Percentiles rank a stretch among this genome's conserved stretches.
Evolutionary conservation across 2,113 vertebrate genomes (phyloP).

Genomic region (Tachysurus fulvidraco): DNA sequence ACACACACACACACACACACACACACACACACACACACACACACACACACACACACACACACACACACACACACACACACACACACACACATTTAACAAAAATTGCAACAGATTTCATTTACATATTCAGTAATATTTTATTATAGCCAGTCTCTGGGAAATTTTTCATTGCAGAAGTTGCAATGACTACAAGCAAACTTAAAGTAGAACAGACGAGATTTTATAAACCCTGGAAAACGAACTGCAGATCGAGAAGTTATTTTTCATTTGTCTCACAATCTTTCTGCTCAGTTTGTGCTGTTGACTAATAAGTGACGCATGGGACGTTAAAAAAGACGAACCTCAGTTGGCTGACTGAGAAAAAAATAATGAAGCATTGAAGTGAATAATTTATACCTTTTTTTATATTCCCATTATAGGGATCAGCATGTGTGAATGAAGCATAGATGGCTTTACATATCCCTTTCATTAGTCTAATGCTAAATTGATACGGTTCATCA

Average conservation of each 20-base stretch:
- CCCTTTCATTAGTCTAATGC: background rate
- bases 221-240: background rate
- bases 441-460: background rate
- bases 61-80: constrained; percentile 2
- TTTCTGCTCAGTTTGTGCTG: background rate
- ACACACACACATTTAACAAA: background rate
- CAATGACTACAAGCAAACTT: constrained; percentile 15
- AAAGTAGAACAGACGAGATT: constrained; percentile 12
- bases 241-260: background rate
- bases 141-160: background rate
- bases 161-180: background rate
- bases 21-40: background rate
- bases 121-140: constrained; percentile 7
- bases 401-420: background rate
- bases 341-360: background rate
- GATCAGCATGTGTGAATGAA: background rate
- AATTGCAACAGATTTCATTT: background rate
- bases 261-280: background rate
- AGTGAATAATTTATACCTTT: background rate
- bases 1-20: background rate
- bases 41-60: background rate
- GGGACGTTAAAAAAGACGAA: background rate
- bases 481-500: background rate
- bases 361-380: background rate
- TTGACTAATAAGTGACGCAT: background rate